Evolutionary conservation across 2,888 invertebrate species (phyloP).

Genomic region (Neria commutata): DNA sequence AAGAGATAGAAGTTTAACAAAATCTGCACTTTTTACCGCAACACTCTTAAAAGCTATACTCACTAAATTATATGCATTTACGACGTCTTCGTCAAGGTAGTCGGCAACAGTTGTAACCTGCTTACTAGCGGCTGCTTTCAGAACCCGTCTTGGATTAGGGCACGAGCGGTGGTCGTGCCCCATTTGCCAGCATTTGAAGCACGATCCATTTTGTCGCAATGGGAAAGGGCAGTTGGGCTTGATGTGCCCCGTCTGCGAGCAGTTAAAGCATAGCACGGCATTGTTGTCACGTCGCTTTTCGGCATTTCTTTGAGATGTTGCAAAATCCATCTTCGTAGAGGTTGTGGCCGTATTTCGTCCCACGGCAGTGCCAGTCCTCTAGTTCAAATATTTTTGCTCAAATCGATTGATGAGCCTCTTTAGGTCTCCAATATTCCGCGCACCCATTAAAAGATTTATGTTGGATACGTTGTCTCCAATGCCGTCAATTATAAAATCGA

Average conservation of each 20-base stretch:
- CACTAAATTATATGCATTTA: slow-evolving; percentile 7
- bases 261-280: slow-evolving; percentile 18
- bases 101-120: no score
- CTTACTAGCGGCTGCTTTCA: no score
- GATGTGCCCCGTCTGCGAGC: slow-evolving; percentile 6
- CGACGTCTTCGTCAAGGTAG: neutral
- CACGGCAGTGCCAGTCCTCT: neutral
- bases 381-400: neutral
- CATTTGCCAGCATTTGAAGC: no score
- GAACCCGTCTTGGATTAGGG: no score
- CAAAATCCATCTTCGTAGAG: no score
- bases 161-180: no score
- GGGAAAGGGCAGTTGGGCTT: neutral
- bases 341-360: no score
- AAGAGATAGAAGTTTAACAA: slow-evolving; percentile 10
- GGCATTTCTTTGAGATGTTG: no score
- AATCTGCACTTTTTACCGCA: neutral
- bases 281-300: no score
- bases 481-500: slow-evolving; percentile 6
- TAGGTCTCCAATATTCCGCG: neutral
- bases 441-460: neutral
- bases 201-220: no score
- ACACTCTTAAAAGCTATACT: slow-evolving; percentile 10
- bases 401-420: neutral
- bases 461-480: neutral